Conservation (phyloP, 2,888 invertebrate species). For the Tachina grossa region DNA sequence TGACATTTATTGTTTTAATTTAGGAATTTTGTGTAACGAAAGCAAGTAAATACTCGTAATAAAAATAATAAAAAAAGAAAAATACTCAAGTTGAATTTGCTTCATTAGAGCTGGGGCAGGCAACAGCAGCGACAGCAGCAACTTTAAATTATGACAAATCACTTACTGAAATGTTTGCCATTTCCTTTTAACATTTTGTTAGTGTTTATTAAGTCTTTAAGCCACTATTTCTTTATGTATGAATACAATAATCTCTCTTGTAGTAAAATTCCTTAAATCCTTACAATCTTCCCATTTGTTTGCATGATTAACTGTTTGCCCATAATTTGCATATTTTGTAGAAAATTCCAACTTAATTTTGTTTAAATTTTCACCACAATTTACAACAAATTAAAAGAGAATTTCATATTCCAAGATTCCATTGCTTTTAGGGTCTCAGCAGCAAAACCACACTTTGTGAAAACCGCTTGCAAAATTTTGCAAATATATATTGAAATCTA, state of each 20-base stretch:
- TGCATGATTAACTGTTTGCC: conserved; percentile 19
- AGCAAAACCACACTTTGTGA: neutral
- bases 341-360: conserved; percentile 10
- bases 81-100: conserved; percentile 2
- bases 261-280: neutral
- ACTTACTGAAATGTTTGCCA: conserved; percentile 19
- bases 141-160: conserved; percentile 54
- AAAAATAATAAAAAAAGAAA: neutral
- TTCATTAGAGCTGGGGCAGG: conserved; percentile 34
- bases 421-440: neutral
- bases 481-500: conserved; percentile 47
- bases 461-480: conserved; percentile 43
- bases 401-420: neutral
- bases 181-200: neutral
- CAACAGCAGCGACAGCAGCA: conserved; percentile 12
- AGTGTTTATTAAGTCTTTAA: neutral
- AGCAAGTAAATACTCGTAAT: neutral
- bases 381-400: conserved; percentile 38
- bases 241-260: neutral
- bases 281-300: neutral
- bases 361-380: conserved; percentile 31
- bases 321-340: conserved; percentile 34
- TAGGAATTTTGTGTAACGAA: conserved; percentile 28
- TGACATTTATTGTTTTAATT: conserved; percentile 71
- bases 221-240: neutral